phyloP scores from a whole-genome alignment of 2,888 invertebrate genomes.

The Rhaphigaster nebulosa region DNA sequence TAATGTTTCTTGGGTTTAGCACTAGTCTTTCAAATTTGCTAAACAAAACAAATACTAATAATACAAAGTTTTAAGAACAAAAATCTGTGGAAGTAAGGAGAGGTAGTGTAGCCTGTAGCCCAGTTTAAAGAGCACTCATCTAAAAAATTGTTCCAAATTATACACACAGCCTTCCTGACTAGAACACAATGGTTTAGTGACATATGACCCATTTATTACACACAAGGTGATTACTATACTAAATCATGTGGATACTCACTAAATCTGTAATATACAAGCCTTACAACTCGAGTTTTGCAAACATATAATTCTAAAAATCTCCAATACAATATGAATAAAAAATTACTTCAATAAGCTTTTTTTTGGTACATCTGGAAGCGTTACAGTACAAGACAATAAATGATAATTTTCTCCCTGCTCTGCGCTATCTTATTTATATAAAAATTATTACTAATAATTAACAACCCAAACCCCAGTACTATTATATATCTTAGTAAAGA shows the following conservation, averaged over 20 bases:
- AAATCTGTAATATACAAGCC: not conserved
- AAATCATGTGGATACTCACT: not conserved
- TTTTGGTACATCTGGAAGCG: not conserved
- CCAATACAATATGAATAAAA: not conserved
- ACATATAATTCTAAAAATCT: not conserved
- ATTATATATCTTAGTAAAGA: slow-evolving; percentile 58
- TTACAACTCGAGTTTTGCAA: not conserved
- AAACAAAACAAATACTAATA: not conserved
- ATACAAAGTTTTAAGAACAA: not conserved
- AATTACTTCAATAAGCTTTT: not conserved
- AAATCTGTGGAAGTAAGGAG: not conserved
- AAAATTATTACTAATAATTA: slow-evolving; percentile 55
- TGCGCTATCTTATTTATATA: slow-evolving; percentile 28
- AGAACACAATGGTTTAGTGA: not conserved
- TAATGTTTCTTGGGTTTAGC: not conserved
- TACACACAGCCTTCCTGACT: not conserved
- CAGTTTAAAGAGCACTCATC: not conserved
- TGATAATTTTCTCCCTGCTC: slow-evolving; percentile 42
- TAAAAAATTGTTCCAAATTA: not conserved
- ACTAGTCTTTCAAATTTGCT: not conserved
- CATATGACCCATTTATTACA: not conserved
- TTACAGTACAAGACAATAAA: not conserved
- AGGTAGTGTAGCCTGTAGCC: not conserved
- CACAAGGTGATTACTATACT: not conserved
- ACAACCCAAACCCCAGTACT: slow-evolving; percentile 55